Evolutionary conservation across 2,113 vertebrate genomes (phyloP).

Genomic region (Lontra canadensis): DNA sequence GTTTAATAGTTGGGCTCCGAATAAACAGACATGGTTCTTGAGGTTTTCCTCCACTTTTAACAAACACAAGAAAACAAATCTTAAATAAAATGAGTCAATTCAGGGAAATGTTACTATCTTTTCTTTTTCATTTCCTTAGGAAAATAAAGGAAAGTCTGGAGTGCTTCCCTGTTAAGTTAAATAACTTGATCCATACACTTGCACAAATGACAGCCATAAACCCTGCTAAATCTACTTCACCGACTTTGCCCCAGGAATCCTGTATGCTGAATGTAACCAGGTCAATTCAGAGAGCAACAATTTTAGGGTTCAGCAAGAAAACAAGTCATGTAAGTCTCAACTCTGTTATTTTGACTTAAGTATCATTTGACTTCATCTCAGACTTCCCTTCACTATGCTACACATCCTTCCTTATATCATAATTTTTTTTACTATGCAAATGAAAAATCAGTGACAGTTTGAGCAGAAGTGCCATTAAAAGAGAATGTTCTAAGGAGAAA

Average conservation of each 20-base stretch:
- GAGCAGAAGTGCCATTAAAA: slow-evolving; percentile 62
- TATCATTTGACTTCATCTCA: neutral
- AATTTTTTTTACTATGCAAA: slow-evolving; percentile 26
- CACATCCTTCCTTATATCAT: neutral
- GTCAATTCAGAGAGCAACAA: slow-evolving; percentile 52
- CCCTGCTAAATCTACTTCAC: slow-evolving; percentile 65
- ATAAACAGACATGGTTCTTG: neutral
- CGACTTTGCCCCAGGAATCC: slow-evolving; percentile 61
- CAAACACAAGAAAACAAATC: neutral
- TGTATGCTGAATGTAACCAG: neutral
- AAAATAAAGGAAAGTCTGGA: slow-evolving; percentile 94
- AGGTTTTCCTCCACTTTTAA: neutral
- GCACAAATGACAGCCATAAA: slow-evolving; percentile 82
- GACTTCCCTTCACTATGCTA: neutral
- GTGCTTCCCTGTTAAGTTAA: slow-evolving; percentile 92
- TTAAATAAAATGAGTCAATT: neutral
- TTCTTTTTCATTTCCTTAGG: slow-evolving; percentile 80
- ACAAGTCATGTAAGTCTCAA: slow-evolving; percentile 58
- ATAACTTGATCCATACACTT: slow-evolving; percentile 91
- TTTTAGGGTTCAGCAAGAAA: slow-evolving; percentile 65
- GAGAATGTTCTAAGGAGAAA: slow-evolving; percentile 60
- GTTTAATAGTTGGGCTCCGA: neutral
- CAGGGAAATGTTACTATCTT: neutral
- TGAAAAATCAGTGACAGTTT: slow-evolving; percentile 45
- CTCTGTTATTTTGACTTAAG: neutral